Percentiles rank a stretch among this genome's conserved stretches.
Conservation (phyloP, 2,797 vertebrate genomes). For the Gambelia wislizenii region DNA sequence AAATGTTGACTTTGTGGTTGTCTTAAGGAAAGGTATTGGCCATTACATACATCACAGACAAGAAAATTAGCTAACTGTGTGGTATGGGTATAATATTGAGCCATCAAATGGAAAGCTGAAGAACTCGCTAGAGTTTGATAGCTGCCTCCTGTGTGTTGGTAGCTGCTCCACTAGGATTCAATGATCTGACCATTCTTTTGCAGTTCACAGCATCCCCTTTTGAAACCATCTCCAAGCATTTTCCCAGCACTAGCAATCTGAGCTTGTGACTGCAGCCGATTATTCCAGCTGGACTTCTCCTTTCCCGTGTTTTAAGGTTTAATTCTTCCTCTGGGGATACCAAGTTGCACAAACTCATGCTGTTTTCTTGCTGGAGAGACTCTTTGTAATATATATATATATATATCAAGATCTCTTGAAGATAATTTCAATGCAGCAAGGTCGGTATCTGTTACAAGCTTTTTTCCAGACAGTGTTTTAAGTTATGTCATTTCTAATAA, state of each 20-base stretch:
- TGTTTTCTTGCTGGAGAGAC: constrained; percentile 8
- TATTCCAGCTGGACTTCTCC: constrained; percentile 1
- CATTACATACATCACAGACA: background rate
- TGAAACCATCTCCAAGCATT: constrained; percentile 7
- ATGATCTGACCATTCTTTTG: background rate
- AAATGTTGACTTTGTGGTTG: too few species aligned
- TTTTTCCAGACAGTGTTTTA: constrained; percentile 58
- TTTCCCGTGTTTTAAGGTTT: constrained; percentile 4
- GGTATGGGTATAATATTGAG: background rate
- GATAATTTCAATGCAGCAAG: constrained; percentile 46
- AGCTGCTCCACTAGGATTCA: background rate
- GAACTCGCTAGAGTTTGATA: background rate
- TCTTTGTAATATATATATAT: constrained; percentile 7
- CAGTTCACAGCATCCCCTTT: background rate
- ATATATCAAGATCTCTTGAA: constrained; percentile 50
- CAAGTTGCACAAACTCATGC: constrained; percentile 17
- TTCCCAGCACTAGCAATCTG: accelerated
- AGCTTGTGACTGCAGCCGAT: background rate
- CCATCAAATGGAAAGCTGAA: background rate
- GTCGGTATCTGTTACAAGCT: constrained; percentile 58
- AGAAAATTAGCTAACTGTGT: background rate
- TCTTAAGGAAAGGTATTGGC: too few species aligned
- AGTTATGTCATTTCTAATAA: constrained; percentile 61
- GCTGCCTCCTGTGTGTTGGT: background rate
- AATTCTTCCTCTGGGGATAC: constrained; percentile 29